These are phyloP conservation scores for Chorisops tibialis DNA, from an alignment of 2,888 invertebrate genomes.

Conservation along the genomic window DNA sequence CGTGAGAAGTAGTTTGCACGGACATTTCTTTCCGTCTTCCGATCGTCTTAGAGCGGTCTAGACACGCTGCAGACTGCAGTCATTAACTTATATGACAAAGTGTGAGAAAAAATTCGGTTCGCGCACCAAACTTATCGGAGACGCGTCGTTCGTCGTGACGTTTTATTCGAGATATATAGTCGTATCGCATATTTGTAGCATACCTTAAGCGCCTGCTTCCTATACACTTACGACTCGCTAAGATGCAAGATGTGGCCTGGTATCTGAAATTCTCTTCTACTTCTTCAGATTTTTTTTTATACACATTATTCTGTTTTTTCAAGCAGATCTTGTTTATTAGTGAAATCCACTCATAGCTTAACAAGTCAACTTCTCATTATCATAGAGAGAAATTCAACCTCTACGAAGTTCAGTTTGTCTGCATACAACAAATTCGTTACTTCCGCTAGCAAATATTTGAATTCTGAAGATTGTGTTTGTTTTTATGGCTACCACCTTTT, in stretches of 20 bases:
- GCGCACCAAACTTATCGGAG: neutral
- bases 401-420: conserved; percentile 7
- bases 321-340: neutral
- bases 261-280: neutral
- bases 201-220: conserved; percentile 22
- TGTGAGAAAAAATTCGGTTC: conserved; percentile 27
- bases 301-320: neutral
- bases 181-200: neutral
- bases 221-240: neutral
- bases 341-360: neutral
- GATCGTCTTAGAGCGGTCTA: conserved; percentile 24
- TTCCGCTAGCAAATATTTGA: conserved; percentile 25
- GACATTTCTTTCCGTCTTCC: conserved; percentile 20
- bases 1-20: conserved; percentile 7
- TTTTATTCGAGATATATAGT: neutral
- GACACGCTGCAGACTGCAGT: conserved; percentile 30
- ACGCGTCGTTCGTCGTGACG: neutral
- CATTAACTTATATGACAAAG: conserved; percentile 31
- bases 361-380: conserved; percentile 3
- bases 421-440: conserved; percentile 23
- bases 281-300: neutral
- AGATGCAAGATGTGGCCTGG: neutral
- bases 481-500: conserved; percentile 19
- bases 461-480: conserved; percentile 13
- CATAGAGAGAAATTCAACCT: conserved; percentile 6